Conservation (phyloP, 2,888 invertebrate genomes). For the Pseudococcus longispinus region DNA sequence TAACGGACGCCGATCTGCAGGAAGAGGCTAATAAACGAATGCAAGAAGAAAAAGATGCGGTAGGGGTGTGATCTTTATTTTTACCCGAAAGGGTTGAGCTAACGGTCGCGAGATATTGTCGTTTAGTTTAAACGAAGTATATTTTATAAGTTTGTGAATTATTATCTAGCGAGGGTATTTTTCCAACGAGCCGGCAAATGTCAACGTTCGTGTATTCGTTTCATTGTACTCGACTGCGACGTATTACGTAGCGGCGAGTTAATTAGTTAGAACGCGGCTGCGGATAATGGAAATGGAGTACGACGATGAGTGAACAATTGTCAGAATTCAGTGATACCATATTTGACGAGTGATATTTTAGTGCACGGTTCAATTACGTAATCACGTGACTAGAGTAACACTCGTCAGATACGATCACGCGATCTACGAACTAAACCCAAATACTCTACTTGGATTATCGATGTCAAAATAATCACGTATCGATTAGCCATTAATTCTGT, state of each 20-base stretch:
- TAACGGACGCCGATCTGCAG: constrained; percentile 57
- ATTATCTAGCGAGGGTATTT: neutral
- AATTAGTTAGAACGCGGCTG: neutral
- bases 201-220: neutral
- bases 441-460: neutral
- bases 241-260: neutral
- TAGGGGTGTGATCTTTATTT: constrained; percentile 60
- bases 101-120: neutral
- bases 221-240: neutral
- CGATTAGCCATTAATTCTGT: neutral
- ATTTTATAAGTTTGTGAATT: constrained; percentile 23
- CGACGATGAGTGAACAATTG: neutral
- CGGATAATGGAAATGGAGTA: neutral
- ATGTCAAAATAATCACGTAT: neutral
- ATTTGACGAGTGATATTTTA: constrained; percentile 62
- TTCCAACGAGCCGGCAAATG: neutral
- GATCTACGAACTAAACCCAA: neutral
- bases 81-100: neutral
- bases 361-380: constrained; percentile 61
- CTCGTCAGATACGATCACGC: constrained; percentile 62
- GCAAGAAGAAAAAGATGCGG: constrained; percentile 78
- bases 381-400: constrained; percentile 65
- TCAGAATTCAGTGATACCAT: constrained; percentile 47
- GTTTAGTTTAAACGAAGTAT: neutral
- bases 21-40: constrained; percentile 61